A percentile compares a stretch with the other conserved stretches of the same genome.
These are phyloP conservation scores for Helicoverpa armigera DNA, from an alignment of 1,140 invertebrate genomes.

Conservation along the genomic window DNA sequence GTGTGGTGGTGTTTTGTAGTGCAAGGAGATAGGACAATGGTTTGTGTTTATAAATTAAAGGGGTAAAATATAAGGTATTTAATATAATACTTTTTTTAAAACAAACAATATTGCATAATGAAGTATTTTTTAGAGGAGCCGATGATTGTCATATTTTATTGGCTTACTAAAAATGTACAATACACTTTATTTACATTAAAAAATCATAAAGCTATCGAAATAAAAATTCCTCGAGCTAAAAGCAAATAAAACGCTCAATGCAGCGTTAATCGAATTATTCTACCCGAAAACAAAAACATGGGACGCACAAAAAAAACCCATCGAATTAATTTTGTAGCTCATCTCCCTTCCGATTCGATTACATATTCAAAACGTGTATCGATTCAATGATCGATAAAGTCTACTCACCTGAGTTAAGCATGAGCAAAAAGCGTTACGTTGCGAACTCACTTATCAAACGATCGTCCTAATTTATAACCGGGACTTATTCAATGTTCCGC, in stretches of 20 bases:
- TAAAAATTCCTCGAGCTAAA: no score
- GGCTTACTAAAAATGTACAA: no score
- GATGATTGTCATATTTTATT: no score
- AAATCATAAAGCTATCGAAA: neutral
- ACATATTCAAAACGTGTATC: conserved; percentile 76
- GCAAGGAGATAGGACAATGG: neutral
- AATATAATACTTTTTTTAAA: no score
- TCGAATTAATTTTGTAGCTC: conserved; percentile 17
- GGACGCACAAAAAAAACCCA: conserved; percentile 9
- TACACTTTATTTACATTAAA: no score
- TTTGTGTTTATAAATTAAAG: neutral
- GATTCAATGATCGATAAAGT: conserved; percentile 80
- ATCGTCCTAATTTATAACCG: conserved; percentile 83
- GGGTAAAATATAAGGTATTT: no score
- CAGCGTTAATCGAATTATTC: neutral
- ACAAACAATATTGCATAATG: no score
- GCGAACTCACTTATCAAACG: conserved; percentile 76
- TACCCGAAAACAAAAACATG: neutral
- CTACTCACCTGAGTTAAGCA: conserved; percentile 75
- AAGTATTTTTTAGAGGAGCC: no score
- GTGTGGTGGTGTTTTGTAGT: neutral
- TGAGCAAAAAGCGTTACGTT: conserved; percentile 71
- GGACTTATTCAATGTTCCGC: conserved; percentile 78
- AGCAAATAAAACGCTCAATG: neutral
- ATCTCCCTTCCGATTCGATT: conserved; percentile 51